phyloP scores from a whole-genome alignment of 2,797 vertebrate genomes.

The Poeciliopsis gracilis region DNA sequence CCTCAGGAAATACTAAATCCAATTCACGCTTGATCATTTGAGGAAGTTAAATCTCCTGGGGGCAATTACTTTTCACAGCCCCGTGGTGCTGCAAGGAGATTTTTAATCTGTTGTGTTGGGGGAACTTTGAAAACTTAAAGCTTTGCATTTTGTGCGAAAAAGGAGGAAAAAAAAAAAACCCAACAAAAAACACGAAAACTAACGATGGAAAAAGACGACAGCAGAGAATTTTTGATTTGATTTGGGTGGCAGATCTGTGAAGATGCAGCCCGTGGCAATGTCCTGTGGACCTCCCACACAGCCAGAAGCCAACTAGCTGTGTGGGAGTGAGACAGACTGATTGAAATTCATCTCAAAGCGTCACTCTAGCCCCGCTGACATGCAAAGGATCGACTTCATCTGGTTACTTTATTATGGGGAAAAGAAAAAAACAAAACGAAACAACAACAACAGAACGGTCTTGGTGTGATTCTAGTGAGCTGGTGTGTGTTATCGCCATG shows the following conservation, averaged over 20 bases:
- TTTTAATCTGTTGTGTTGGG: not conserved
- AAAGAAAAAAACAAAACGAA: not conserved
- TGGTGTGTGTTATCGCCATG: conserved; percentile 23
- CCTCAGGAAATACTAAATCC: not conserved
- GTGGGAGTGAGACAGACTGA: conserved; percentile 72
- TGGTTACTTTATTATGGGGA: conserved; percentile 51
- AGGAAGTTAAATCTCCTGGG: not conserved
- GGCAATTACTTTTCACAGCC: not conserved
- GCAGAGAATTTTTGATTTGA: conserved; percentile 56
- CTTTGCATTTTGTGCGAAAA: conserved; percentile 39
- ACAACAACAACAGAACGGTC: conserved; percentile 18
- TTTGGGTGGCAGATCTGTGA: conserved; percentile 67
- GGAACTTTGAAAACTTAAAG: conserved; percentile 42
- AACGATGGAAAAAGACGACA: conserved; percentile 30
- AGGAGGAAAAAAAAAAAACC: not conserved
- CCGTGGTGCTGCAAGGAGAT: not conserved
- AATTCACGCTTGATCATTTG: not conserved
- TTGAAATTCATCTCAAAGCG: conserved; percentile 69
- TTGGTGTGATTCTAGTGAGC: conserved; percentile 28
- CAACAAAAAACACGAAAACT: conserved; percentile 16
- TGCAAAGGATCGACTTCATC: conserved; percentile 48
- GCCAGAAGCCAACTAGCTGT: conserved; percentile 64
- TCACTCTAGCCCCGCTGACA: conserved; percentile 59
- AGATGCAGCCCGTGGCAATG: conserved; percentile 63
- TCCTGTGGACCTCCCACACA: conserved; percentile 76